Base-by-base conservation (phyloP, 2,888 invertebrate species). In the Acronicta leporina region DNA sequence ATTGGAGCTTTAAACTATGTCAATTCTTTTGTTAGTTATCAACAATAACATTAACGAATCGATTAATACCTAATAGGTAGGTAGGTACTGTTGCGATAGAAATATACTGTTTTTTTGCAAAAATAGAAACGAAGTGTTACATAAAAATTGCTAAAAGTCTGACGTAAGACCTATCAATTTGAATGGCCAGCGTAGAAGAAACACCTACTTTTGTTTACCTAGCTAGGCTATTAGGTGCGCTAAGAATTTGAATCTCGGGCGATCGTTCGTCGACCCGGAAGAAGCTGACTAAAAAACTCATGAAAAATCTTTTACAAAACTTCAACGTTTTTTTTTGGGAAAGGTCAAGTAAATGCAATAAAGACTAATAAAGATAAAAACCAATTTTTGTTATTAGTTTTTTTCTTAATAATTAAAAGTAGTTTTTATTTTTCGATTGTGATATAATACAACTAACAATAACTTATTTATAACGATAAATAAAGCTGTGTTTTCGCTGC, bases 201-300 rank as follows among this genome's bases (percentile, higher is more conserved):
- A 79, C 71, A 75, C 59, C 68, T 52, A 65, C 42, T 74, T 63
- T 67, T 80, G 74, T 83, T 79, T 77, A 70, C 72, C 70, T 77
- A 81, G 74, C 70, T 77, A 81, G 74, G 45, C 68, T 63, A 76
- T 83, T 81, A 77, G 77, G 69, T 78, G 77, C 71, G 73, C 82
- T 81, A 75, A 77, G 66, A 73, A 65, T 73, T 76, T 71, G 33
- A 33, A 33, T 33, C 33, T 33, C 33, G 11, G 33, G 11, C 33
- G 33, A 60, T 64, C 68, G 72, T 61, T 64, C 63, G 57, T 53
- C 53, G 68, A 79, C 78, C 78, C 80, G 80, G 78, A 79, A 76
- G 60, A 58, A 48, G 30, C 45, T 35, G 43, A 40, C 35, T 41
- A 61, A 71, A 60, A 11, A 63, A 64, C 20, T 53, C 40, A 9